Evolutionary conservation across 1,140 invertebrate genomes (phyloP), one percentile per base, ranked within the genome.

Genomic region (Drosophila miranda): DNA sequence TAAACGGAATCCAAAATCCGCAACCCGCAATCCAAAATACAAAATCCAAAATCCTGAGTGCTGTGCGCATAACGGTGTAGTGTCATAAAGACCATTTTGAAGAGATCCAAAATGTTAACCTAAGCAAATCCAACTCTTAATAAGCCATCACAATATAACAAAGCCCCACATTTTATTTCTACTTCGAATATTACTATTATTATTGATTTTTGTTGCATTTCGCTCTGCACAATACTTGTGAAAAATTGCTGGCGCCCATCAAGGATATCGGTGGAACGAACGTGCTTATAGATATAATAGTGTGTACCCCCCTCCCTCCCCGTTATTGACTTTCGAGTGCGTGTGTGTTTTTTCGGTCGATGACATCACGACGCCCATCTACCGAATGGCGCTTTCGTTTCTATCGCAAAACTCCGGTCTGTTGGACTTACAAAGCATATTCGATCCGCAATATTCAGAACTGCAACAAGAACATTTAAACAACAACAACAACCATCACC

Each of bases 351-450:
- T 38, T 30, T 42, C 28, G 55, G 30, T 5, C 21, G 19, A 26
- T n/a, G 43, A 43, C 8, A 53, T 52, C 16, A 14, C 7, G 75
- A 58, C 54, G 59, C 53, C 52, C 63, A 79, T 56, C 6, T 81
- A 82, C 64, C 89, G 89, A 90, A 90, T 90, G 89, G 89, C 89
- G 83, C 86, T 90, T 82, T 89, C 89, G 75, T 84, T 89, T 81
- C 69, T 87, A 61, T 76, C 84, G 21, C 86, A 89, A 78, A 86
- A 72, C 77, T 89, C 86, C 67, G 88, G 83, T 68, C 87, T 86
- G 49, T 90, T 83, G 77, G 89, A 90, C 89, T 79, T 90, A 75
- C 86, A 90, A 86, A 79, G 86, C 59, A 82, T 90, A 52, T 89
- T 90, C 70, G 89, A 90, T 75, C 89, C 89, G 72, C 83, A 83